Base-by-base conservation (phyloP, 1,140 invertebrate genomes). In the Rhopalosiphum padi region DNA sequence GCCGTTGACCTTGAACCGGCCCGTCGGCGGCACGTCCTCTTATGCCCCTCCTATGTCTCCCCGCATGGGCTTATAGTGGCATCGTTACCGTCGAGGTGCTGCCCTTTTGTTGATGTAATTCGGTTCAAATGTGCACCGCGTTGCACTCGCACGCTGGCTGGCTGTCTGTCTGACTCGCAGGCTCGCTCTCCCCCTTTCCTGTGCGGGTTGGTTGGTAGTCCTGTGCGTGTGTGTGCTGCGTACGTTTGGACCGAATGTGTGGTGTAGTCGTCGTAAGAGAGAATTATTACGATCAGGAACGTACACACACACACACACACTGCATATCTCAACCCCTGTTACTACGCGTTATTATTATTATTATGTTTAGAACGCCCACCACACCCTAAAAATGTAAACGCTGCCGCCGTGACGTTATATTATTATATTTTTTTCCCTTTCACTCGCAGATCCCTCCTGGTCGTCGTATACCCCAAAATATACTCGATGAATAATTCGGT, bases 341-440 rank as follows among this genome's bases (percentile, higher is more conserved):
- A 83, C 46, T 83, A 92, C 22, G 43, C 46, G 41, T 55, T 90
- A 37, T 92, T 92, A 77, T 92, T 92, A 77, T 91, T 68, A 83
- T 83, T 83, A 92, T 92, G 51, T 92, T 92, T 83, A 82, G 30
- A 83, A 92, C 90, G 90, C 90, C 60, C 90, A 92, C 90, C 90
- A 92, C 90, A 92, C 90, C 90, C 90, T 41, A 92, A 82, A 92
- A 92, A 48, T 48, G 82, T 48, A 43, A 90, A 68, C 89, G 89
- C 21, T 43, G n/a, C 43, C 41, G 23, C 25, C 68, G 90, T 82
- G 46, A 82, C 43, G n/a, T 83, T 60, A 30, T 90, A 25, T 82
- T 82, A 48, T 43, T 41, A 91, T 77, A 90, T 60, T 43, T 90
- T 88, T 90, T 90, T 60, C 37, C 37, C 53, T 60, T 90, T 55